Evolutionary conservation across 2,797 vertebrate species (phyloP).

Genomic region (Sciurus vulgaris): DNA sequence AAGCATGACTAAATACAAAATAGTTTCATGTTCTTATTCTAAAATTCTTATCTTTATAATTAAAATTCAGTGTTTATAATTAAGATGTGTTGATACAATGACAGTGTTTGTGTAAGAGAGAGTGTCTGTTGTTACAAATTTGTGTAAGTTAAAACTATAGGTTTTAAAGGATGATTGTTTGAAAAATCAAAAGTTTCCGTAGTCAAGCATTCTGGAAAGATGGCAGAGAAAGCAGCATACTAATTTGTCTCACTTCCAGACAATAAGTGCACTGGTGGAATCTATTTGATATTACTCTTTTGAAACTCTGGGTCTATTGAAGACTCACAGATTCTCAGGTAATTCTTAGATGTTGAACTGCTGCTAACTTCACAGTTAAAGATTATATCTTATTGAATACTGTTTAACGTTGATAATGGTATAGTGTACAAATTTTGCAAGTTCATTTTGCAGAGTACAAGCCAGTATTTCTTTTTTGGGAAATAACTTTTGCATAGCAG

Average conservation of each 20-base stretch:
- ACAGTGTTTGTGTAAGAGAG: neutral
- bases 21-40: neutral
- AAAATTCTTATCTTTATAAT: neutral
- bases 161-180: neutral
- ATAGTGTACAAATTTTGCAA: neutral
- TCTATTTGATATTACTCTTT: too few species aligned
- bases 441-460: neutral
- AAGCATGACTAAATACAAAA: neutral
- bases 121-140: neutral
- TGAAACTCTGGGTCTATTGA: neutral
- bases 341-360: neutral
- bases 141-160: neutral
- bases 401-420: neutral
- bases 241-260: neutral
- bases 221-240: neutral
- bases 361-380: neutral
- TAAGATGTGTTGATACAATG: neutral
- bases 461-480: accelerated
- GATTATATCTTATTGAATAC: neutral
- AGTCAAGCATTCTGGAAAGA: neutral
- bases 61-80: neutral
- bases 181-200: neutral
- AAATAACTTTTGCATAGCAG: neutral
- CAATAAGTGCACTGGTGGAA: neutral
- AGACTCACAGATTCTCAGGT: neutral